Evolutionary conservation across 2,113 vertebrate species (phyloP), one percentile per base, ranked within the genome.

Genomic region (Centropus bengalensis): DNA sequence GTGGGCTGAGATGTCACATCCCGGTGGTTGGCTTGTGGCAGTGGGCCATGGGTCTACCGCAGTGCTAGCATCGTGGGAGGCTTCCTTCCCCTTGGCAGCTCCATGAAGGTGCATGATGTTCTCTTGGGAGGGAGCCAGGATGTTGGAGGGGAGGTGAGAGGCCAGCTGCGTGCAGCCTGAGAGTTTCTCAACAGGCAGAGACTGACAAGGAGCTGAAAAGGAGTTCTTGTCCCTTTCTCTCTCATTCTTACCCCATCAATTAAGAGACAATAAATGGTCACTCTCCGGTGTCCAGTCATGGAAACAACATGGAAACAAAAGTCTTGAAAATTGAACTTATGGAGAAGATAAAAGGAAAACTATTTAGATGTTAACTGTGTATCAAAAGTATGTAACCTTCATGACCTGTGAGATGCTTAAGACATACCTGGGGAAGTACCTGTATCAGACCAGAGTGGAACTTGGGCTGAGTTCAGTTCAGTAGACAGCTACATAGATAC

Each of bases 1-100:
- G 14, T 0, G 1, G 17, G 22, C 32, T 36, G 19, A 23, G 30
- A n/a, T 22, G n/a, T 54, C 9, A 2, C n/a, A 74, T 33, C 17
- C 32, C 33, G 4, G 15, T 3, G 49, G 47, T 67, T 1, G 2
- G 2, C 64, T 40, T 49, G 30, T 23, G 8, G 26, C 0, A 1
- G 44, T 23, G 19, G 16, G 22, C 14, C 12, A 2, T 7, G 22
- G 40, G 22, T 36, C 9, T 18, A 26, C n/a, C 59, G 38, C 9
- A 13, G 19, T 7, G 10, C 58, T 64, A 0, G 4, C 1, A 0
- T 21, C 21, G 69, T 0, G 0, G 58, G n/a, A 76, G 51, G n/a
- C n/a, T 40, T 59, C 13, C 40, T 63, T 22, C 15, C 19, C 13
- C 42, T 19, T 17, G 59, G 27, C 30, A 75, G 12, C 17, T 81